These are phyloP conservation scores for Pavo muticus DNA, from an alignment of 2,113 vertebrate genomes.

Conservation along the genomic window DNA sequence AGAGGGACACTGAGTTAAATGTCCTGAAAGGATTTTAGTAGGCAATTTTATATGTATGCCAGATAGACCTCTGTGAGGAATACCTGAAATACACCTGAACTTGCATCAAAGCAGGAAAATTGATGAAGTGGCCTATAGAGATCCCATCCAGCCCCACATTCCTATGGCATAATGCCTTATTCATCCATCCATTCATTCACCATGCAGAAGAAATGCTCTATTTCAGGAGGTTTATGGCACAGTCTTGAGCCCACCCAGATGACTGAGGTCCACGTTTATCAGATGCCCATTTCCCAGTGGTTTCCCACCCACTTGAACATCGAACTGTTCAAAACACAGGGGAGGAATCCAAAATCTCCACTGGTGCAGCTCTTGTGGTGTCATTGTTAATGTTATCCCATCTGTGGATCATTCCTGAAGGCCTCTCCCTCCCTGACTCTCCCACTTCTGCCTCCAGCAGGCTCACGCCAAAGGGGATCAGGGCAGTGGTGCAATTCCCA, in stretches of 20 bases:
- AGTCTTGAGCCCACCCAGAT: not conserved
- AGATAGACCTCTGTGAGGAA: not conserved
- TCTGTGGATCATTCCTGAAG: slow-evolving; percentile 2
- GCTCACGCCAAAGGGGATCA: slow-evolving; percentile 21
- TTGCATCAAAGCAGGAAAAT: not conserved
- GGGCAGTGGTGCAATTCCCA: not conserved
- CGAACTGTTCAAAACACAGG: not conserved
- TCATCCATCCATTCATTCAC: not conserved
- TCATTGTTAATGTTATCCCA: slow-evolving; percentile 28
- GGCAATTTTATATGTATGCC: not conserved
- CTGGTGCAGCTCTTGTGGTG: not conserved
- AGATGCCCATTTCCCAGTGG: not conserved
- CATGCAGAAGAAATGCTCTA: not conserved
- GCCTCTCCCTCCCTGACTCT: not conserved
- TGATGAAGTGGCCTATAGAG: not conserved
- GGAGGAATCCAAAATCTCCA: not conserved
- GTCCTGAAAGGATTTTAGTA: not conserved
- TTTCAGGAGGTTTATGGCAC: not conserved
- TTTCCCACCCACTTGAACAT: not conserved
- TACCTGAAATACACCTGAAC: not conserved
- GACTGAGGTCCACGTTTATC: not conserved
- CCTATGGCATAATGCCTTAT: not conserved
- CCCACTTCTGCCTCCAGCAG: not conserved
- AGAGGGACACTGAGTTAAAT: not conserved
- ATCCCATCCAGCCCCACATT: not conserved